Base-by-base conservation (phyloP, 2,888 invertebrate genomes). In the Gymnoscelis rufifasciata region DNA sequence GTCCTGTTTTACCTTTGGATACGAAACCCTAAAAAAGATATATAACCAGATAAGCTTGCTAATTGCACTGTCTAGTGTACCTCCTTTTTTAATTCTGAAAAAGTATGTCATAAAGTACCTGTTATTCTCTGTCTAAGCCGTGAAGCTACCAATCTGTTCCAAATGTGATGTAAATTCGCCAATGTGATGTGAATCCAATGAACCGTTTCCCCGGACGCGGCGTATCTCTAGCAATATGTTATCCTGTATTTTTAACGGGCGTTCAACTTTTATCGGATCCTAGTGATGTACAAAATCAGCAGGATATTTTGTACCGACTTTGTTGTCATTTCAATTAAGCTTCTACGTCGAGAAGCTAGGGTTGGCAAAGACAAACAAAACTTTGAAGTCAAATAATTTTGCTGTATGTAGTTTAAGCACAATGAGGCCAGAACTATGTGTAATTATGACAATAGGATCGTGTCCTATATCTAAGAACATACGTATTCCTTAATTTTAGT, bases 171-270 rank as follows among this genome's bases (percentile, higher is more conserved):
- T 40, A 37, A 43, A 43, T 40, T 40, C 31, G 5, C 28, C 24
- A 19, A n/a, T n/a, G n/a, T n/a, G n/a, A n/a, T n/a, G n/a, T 11
- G 38, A 49, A 42, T 38, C 41, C n/a, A 26, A 50, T 45, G 27
- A 37, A 7, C 13, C 26, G 8, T 10, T n/a, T n/a, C n/a, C n/a
- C n/a, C 35, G 24, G 13, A 28, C 26, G 39, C 29, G 23, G 12
- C 30, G 28, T 28, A 10, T 38, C 38, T 38, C 41, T 41, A 11
- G 42, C 38, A 39, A 45, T 45, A 39, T 50, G 42, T 46, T 38
- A 44, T 42, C 38, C 35, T 26, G 45, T 45, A 43, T 46, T 42
- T 50, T 42, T 42, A 50, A 39, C 42, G 42, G 45, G 38, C 50
- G 38, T 45, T 45, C 45, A 45, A 45, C 50, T 44, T 12, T 27